Base-by-base conservation (phyloP, 2,888 invertebrate genomes). In the Philaethria dido region DNA sequence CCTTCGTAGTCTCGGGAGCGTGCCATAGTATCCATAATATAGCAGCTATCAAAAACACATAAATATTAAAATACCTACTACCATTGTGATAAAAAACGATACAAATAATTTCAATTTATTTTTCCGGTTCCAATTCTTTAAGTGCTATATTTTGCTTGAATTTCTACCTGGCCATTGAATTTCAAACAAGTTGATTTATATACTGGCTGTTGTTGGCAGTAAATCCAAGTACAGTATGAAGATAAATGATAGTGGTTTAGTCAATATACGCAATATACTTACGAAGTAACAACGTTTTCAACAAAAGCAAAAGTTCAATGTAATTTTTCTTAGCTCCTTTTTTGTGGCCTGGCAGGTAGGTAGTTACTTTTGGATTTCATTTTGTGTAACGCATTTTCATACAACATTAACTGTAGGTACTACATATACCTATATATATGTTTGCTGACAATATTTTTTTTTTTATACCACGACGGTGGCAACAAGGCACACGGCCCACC, bases 1-100 rank as follows among this genome's bases (percentile, higher is more conserved):
- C 77, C 96, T 94, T 79, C 96, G 93, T 77, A 96, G 94, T 86
- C 96, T 94, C 75, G 96, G 95, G 81, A 95, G 94, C 74, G 94
- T 94, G 83, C 95, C 95, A 92, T 95, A 95, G 92, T 93, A 93
- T 88, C 94, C 94, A 86, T 94, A 94, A 93, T 94, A 94, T 89
- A 95, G 94, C 93, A 95, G 93, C 95, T 95, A 93, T 83, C 87
- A 84, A 91, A 85, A 91, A 88, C 80, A 88, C 77, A 79, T 69
- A 73, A 48, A 71, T 60, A 45, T 60, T 64, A 65, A 65, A 50
- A 33, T 60, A 65, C 60, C 65, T 47, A 44, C 65, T 52, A 60
- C 44, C 39, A 59, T 50, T 44, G 44, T 50, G 50, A 2, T n/a
- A 14, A 18, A n/a, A 25, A 25, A 47, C 45, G 36, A 36, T n/a